phyloP scores from a whole-genome alignment of 2,113 vertebrate species.

The Erythrocercus mccallii region DNA sequence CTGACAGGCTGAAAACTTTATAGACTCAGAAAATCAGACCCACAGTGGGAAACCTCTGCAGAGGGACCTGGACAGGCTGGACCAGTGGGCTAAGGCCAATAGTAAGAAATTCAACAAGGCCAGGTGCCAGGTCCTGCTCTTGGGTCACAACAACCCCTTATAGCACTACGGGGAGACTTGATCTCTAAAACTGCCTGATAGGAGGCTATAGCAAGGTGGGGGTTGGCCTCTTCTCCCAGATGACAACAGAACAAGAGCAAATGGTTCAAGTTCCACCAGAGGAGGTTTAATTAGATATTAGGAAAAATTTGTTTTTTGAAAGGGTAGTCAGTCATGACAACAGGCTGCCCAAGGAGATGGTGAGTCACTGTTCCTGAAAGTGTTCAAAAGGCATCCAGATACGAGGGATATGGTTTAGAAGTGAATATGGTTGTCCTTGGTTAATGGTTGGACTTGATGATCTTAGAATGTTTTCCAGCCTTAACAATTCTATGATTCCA shows the following conservation, averaged over 20 bases:
- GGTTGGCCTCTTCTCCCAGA: not conserved
- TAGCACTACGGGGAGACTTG: accelerated
- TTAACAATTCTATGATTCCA: not conserved
- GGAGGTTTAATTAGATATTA: not conserved
- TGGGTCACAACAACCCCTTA: not conserved
- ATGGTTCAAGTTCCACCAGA: not conserved
- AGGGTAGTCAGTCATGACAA: not conserved
- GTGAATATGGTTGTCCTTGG: not conserved
- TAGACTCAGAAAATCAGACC: too few relatives aligned
- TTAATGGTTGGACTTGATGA: not conserved
- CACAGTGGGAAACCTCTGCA: not conserved
- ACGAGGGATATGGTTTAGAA: not conserved
- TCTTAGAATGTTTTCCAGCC: not conserved
- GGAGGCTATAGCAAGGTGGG: not conserved
- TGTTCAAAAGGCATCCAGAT: not conserved
- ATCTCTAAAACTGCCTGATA: not conserved
- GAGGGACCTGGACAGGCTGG: not conserved
- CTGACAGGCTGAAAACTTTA: too few relatives aligned
- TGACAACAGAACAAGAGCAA: not conserved
- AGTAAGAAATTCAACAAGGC: not conserved
- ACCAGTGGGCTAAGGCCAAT: not conserved
- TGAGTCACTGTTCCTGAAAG: not conserved
- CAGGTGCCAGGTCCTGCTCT: not conserved
- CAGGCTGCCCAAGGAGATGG: not conserved
- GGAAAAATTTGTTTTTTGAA: not conserved